These are phyloP conservation scores for Typhlomys cinereus DNA, from an alignment of 2,113 vertebrate species.

Conservation along the genomic window DNA sequence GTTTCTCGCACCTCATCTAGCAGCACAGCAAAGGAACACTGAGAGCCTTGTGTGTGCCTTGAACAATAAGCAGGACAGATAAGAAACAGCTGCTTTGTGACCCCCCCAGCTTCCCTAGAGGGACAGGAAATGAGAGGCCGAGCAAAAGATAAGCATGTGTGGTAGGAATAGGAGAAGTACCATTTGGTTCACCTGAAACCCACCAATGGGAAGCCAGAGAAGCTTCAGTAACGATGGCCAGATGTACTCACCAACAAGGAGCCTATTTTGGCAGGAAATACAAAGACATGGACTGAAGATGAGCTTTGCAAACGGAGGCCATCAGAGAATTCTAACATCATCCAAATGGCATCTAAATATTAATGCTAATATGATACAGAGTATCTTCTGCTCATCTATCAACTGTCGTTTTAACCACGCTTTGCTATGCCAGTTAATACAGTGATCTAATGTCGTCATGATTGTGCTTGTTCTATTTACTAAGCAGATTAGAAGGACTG, in stretches of 20 bases:
- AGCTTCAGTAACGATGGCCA: not conserved
- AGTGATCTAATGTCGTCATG: not conserved
- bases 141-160: not conserved
- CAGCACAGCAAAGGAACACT: not conserved
- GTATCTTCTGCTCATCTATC: not conserved
- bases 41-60: not conserved
- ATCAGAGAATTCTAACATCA: slow-evolving; percentile 7
- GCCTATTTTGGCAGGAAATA: not conserved
- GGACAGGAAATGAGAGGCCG: not conserved
- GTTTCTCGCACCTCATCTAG: not conserved
- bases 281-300: not conserved
- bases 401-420: too few species aligned
- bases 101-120: not conserved
- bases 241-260: not conserved
- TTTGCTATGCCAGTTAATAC: too few species aligned
- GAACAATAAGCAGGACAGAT: not conserved
- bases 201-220: not conserved
- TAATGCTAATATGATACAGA: not conserved
- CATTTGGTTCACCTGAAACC: not conserved
- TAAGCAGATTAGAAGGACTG: not conserved
- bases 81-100: not conserved
- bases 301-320: not conserved
- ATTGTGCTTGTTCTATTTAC: not conserved
- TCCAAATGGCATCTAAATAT: not conserved
- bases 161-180: not conserved